Conservation (phyloP, 2,113 vertebrate species). For the Antechinus flavipes region DNA sequence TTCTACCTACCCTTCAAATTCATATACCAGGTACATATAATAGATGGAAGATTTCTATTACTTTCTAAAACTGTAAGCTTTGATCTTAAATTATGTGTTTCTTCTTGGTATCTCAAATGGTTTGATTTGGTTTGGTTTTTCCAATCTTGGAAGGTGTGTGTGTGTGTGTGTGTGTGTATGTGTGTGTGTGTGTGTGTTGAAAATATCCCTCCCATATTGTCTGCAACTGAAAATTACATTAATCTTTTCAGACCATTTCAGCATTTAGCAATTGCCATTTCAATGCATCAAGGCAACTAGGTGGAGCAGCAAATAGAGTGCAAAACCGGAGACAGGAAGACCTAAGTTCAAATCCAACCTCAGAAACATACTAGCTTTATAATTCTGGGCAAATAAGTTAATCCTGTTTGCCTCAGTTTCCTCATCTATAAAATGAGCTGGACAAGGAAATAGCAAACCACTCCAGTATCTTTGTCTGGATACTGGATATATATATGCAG, state of each 20-base stretch:
- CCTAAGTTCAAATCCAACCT: background rate
- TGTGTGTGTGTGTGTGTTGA: background rate
- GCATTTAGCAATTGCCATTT: slow-evolving; percentile 42
- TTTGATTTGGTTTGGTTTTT: slow-evolving; percentile 10
- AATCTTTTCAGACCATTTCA: background rate
- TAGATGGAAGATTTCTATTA: background rate
- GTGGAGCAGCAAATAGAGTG: background rate
- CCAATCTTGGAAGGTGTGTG: background rate
- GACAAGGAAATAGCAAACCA: background rate
- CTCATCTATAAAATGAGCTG: background rate
- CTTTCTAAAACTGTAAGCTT: slow-evolving; percentile 37
- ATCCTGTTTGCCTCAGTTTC: background rate
- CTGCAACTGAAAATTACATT: slow-evolving; percentile 41
- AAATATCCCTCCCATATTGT: slow-evolving; percentile 34
- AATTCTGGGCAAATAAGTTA: background rate
- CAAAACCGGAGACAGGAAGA: background rate
- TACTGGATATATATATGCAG: no score
- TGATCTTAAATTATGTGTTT: slow-evolving; percentile 16
- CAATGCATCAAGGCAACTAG: background rate
- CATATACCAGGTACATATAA: background rate
- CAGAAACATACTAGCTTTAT: background rate
- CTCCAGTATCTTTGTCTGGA: background rate
- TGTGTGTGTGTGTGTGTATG: no score
- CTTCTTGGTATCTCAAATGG: background rate
- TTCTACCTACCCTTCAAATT: background rate